phyloP scores from a whole-genome alignment of 1,140 invertebrate species.

The Aplysia californica region DNA sequence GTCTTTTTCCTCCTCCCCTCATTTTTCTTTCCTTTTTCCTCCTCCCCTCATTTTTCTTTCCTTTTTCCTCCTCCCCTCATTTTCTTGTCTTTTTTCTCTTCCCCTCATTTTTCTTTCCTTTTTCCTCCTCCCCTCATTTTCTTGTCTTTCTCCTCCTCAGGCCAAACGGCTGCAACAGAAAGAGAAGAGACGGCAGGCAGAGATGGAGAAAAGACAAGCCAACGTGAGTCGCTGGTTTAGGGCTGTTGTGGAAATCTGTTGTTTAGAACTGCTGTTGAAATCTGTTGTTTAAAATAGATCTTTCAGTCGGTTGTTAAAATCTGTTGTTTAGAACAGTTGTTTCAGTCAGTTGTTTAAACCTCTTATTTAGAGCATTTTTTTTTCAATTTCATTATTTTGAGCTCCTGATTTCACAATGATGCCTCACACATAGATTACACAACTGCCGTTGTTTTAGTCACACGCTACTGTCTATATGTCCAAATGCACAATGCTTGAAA shows the following conservation, averaged over 20 bases:
- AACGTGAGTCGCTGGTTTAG: neutral
- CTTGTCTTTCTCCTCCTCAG: slow-evolving; percentile 42
- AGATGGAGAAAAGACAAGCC: slow-evolving; percentile 57
- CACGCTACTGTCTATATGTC: neutral
- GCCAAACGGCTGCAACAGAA: slow-evolving; percentile 71
- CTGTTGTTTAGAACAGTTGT: neutral
- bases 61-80: neutral
- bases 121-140: neutral
- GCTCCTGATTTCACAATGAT: too few species aligned
- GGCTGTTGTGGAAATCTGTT: neutral
- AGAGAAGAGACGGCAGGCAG: slow-evolving; percentile 46
- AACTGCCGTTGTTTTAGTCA: too few species aligned
- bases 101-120: neutral
- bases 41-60: too few species aligned
- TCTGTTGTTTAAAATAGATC: neutral
- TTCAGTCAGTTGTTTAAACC: neutral
- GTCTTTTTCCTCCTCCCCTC: neutral
- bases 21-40: too few species aligned
- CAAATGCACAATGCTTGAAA: neutral
- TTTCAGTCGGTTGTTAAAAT: neutral
- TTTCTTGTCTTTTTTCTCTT: too few species aligned
- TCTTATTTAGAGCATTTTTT: neutral
- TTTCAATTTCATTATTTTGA: neutral
- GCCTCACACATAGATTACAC: too few species aligned
- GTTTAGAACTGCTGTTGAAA: too few species aligned